Base-by-base conservation (phyloP, 2,888 invertebrate genomes). In the Dicycla oo region DNA sequence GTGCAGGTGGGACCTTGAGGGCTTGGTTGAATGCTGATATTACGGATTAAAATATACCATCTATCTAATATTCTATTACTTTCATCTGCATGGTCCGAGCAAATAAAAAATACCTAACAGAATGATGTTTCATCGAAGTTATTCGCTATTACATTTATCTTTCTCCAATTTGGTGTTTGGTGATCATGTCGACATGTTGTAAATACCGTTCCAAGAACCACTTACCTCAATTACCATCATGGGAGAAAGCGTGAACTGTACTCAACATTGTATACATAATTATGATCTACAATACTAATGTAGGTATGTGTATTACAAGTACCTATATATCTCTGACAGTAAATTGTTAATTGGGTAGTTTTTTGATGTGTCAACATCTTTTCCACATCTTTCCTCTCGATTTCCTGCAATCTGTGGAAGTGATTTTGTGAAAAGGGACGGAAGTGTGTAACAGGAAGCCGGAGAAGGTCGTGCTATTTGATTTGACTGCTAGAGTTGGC, bases 201-300 rank as follows among this genome's bases (percentile, higher is more conserved):
- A 58, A 61, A 62, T 70, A 79, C 80, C 74, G 80, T 80, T 78
- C 15, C 8, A 13, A 69, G 78, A 45, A 23, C 68, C 58, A 71
- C 63, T 82, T 62, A 68, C 49, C 54, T 73, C n/a, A n/a, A 58
- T 49, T 53, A n/a, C n/a, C 38, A 57, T 60, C 54, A 63, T 45
- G 45, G 49, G 68, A 74, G 83, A 82, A 81, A 81, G 80, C 65
- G 58, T 69, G 62, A 81, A 70, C 54, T 49, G 53, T 54, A 47
- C 13, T 56, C 20, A 40, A n/a, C 34, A 78, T 30, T 45, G 43
- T 20, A 61, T 67, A 30, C 4, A 3, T 34, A 34, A 34, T 34
- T 30, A 20, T 45, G 23, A 38, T 54, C 75, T 53, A 54, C 30
- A 45, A 40, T 57, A 61, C 47, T 56, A 13, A n/a, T 54, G 67